Evolutionary conservation across 2,888 invertebrate species (phyloP).

Genomic region (Drosophila setosimentum): DNA sequence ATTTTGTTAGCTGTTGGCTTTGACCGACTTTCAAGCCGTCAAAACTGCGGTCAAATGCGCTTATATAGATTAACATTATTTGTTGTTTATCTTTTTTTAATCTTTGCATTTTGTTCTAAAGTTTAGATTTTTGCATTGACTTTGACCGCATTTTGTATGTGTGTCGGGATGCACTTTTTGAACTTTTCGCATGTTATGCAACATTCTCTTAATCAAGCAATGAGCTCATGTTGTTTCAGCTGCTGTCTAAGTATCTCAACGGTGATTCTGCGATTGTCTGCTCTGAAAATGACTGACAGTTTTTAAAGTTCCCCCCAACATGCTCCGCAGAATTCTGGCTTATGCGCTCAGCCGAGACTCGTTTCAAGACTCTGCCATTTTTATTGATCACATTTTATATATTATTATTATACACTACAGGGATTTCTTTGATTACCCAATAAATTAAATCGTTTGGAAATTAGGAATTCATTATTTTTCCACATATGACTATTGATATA

Average conservation of each 20-base stretch:
- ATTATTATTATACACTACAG: not conserved
- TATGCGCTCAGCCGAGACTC: slow-evolving; percentile 3
- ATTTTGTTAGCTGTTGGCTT: slow-evolving; percentile 72
- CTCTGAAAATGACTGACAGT: slow-evolving; percentile 36
- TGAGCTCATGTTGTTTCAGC: slow-evolving; percentile 16
- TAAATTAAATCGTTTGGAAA: not conserved
- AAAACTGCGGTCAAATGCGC: slow-evolving; percentile 40
- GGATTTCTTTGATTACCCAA: not conserved
- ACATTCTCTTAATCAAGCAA: not conserved
- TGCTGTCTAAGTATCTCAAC: not conserved
- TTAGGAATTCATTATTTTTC: not conserved
- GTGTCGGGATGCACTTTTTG: slow-evolving; percentile 1
- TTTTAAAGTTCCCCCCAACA: slow-evolving; percentile 1
- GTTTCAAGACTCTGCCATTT: slow-evolving; percentile 19
- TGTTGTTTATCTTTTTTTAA: not conserved
- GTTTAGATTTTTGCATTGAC: slow-evolving; percentile 31
- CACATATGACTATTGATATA: not conserved
- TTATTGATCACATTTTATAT: slow-evolving; percentile 22
- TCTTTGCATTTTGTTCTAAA: not conserved
- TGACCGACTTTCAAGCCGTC: slow-evolving; percentile 65
- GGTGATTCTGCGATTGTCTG: slow-evolving; percentile 2
- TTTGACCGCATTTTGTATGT: slow-evolving; percentile 6
- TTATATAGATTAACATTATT: slow-evolving; percentile 1
- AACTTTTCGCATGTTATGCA: not conserved
- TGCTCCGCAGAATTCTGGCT: slow-evolving; percentile 20